Evolutionary conservation across 2,113 vertebrate genomes (phyloP), one percentile per base, ranked within the genome.

Genomic region (Edolisoma coerulescens): DNA sequence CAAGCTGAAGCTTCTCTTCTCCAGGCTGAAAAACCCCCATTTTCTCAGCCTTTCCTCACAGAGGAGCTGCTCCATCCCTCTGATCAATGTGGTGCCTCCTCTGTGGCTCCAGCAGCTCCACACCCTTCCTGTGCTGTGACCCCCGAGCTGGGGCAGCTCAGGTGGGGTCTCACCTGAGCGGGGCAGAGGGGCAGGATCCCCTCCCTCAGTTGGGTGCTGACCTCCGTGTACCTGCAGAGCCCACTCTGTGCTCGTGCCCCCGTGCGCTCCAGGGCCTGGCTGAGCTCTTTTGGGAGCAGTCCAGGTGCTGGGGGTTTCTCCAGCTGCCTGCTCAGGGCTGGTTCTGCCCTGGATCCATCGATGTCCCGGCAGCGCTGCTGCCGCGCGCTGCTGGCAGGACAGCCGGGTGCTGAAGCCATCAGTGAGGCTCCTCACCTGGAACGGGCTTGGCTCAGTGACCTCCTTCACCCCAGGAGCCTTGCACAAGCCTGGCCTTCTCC

Each of bases 81-180:
- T 37, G 22, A 4, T 16, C 56, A 24, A 2, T 22, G 3, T 71
- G 30, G 16, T 16, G n/a, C 47, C 47, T 70, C 28, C n/a, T 47
- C 84, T 78, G 84, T 19, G 17, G 5, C 56, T 56, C 20, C 85
- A 80, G 17, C 75, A 88, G 42, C 57, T 71, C 75, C 85, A 63
- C 1, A 0, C 32, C 42, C 57, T 9, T 3, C 8, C 20, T 26
- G n/a, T 21, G 84, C 30, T 28, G 60, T 0, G 41, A 8, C 6
- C 82, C 47, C 22, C 0, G 9, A 5, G 37, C 53, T 44, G 63
- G 30, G 44, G 64, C 64, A 52, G 54, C 47, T n/a, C 74, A 41
- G 56, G 47, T 15, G 47, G 4, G 41, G 19, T 30, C 74, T 70
- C 47, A 69, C 27, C 84, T 28, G 33, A 19, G 83, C 7, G 1